Base-by-base conservation (phyloP, 2,113 vertebrate genomes). In the Raphicerus campestris region DNA sequence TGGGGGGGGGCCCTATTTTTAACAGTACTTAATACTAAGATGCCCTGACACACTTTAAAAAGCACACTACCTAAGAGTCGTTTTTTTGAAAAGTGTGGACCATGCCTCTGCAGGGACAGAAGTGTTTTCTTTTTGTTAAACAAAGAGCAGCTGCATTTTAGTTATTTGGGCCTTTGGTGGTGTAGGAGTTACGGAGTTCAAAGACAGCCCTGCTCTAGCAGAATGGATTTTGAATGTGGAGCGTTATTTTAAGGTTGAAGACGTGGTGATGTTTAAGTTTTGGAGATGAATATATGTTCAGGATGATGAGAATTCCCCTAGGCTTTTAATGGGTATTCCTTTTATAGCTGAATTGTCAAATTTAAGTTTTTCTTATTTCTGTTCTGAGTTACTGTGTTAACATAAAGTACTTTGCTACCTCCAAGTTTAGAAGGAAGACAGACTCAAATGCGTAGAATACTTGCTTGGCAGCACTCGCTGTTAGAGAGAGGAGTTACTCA, bases 121-220 rank as follows among this genome's bases (percentile, higher is more conserved):
- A 58, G 89, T 96, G 70, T 94, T 97, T 97, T 73, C 53, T 70
- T 93, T 97, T 94, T 94, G n/a, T 94, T 98, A 84, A 42, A 94
- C 91, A 93, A 97, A 75, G 45, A 96, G 19, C 35, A 78, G 45
- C 60, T 60, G 93, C 80, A 26, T 90, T 95, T 81, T 87, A 96
- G 78, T 93, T 96, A 81, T 22, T 81, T 53, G 96, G 83, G 92
- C 87, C 82, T 66, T 97, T 77, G 81, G 73, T 51, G 26, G 63
- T 96, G 30, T 15, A 77, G 91, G 96, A 53, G 63, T 94, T 81
- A 82, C 4, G 51, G 96, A 88, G 80, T 6, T 47, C 93, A 92
- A 45, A 88, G 58, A 60, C 80, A 70, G 75, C 93, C 49, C 88
- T 94, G 10, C 80, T 97, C 22, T 58, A 95, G 78, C 70, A 82